Conservation (phyloP, 2,888 invertebrate genomes). For the Brachyopa scutellaris region DNA sequence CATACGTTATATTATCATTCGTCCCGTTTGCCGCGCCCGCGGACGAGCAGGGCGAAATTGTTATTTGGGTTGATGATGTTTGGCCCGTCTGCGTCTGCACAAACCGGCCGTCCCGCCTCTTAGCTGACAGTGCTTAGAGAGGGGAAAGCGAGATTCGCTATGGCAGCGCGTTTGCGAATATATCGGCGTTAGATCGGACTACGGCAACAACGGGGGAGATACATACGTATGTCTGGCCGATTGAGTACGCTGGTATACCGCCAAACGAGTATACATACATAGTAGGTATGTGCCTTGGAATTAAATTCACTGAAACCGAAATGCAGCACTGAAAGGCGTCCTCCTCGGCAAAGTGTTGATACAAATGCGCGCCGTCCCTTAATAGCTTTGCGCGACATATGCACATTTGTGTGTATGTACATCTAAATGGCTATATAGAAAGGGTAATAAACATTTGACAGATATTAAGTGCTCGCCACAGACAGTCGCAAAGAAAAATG, state of each 20-base stretch:
- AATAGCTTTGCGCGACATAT: constrained; percentile 33
- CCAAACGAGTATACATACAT: constrained; percentile 53
- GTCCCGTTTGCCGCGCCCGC: constrained; percentile 28
- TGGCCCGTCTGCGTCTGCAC: constrained; percentile 31
- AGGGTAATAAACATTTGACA: constrained; percentile 54
- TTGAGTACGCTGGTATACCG: constrained; percentile 40
- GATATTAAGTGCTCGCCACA: constrained; percentile 28
- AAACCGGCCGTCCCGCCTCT: constrained; percentile 8
- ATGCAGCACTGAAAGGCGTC: constrained; percentile 38
- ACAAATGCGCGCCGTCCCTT: constrained; percentile 58
- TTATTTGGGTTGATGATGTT: constrained; percentile 49
- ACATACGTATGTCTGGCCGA: constrained; percentile 37
- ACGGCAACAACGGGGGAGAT: background rate
- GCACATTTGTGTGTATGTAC: constrained; percentile 9
- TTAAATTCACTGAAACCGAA: constrained; percentile 60
- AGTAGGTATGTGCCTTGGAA: constrained; percentile 61
- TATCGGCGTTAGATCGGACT: constrained; percentile 59
- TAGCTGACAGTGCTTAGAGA: background rate
- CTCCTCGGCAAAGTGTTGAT: constrained; percentile 50
- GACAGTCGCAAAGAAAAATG: background rate
- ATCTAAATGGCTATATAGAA: background rate
- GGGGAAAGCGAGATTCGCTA: background rate
- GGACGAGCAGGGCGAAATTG: constrained; percentile 42
- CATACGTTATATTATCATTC: constrained; percentile 50
- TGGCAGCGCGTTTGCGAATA: constrained; percentile 30